These are phyloP conservation scores for Brachyptera risi DNA, from an alignment of 2,888 invertebrate genomes.

Conservation along the genomic window DNA sequence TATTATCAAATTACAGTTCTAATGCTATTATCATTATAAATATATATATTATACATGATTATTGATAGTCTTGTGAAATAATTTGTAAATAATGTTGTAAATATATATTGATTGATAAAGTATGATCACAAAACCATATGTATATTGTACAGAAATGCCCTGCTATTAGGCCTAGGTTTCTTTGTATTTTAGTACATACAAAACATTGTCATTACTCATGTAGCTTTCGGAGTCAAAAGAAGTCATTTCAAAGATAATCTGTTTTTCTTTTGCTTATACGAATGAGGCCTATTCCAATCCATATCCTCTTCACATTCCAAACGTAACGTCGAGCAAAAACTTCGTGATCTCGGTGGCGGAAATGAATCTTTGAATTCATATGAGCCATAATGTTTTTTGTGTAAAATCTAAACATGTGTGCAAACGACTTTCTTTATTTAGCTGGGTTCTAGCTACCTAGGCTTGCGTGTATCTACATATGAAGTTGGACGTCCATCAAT, in stretches of 20 bases:
- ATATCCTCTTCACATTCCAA: neutral
- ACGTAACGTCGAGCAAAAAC: no score
- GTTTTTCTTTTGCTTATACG: neutral
- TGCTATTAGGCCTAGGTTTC: constrained; percentile 33
- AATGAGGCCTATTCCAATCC: neutral
- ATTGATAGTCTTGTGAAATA: constrained; percentile 32
- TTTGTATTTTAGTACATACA: constrained; percentile 34
- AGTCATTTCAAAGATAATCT: constrained; percentile 31
- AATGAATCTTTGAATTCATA: no score
- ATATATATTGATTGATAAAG: constrained; percentile 31
- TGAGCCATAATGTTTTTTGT: no score
- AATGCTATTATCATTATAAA: constrained; percentile 29
- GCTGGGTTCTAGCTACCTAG: no score
- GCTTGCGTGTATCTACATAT: no score
- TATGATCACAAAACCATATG: constrained; percentile 27
- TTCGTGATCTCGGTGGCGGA: no score
- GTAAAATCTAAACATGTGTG: no score
- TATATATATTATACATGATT: constrained; percentile 31
- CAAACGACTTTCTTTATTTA: no score
- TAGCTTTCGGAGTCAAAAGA: constrained; percentile 33
- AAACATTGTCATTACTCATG: constrained; percentile 34
- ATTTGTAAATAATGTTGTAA: constrained; percentile 33
- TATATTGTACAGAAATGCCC: constrained; percentile 34
- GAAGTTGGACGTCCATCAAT: no score
- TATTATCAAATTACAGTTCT: constrained; percentile 30